Evolutionary conservation across 92 coral and sea anemone genomes (phyloP).

Genomic region (Parazoanthus swiftii): DNA sequence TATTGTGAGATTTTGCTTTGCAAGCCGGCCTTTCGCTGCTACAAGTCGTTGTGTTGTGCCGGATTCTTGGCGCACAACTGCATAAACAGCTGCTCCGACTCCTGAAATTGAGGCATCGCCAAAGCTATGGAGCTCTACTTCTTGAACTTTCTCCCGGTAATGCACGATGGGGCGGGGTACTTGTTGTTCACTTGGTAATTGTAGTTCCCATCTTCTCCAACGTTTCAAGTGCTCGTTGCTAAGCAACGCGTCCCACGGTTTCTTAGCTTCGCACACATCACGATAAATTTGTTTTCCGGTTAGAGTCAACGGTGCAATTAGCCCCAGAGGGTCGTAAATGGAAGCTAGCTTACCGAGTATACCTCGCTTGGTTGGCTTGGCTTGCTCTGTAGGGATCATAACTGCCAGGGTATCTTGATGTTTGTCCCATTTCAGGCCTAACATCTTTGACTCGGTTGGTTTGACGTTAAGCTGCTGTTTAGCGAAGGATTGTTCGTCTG

Average conservation of each 20-base stretch:
- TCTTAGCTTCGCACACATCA: constrained; percentile 47
- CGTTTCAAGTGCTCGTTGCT: background rate
- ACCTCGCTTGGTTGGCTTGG: constrained; percentile 37
- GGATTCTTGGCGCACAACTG: constrained; percentile 25
- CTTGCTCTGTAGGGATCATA: constrained; percentile 7
- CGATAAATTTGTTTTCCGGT: constrained; percentile 50
- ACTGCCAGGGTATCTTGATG: constrained; percentile 21
- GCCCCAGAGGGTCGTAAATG: constrained; percentile 38
- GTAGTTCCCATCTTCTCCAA: constrained; percentile 39
- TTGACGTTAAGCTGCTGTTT: constrained; percentile 37
- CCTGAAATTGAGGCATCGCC: constrained; percentile 41
- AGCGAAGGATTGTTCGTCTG: constrained; percentile 41
- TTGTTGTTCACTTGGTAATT: constrained; percentile 9
- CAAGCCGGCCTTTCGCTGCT: constrained; percentile 19
- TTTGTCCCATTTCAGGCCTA: constrained; percentile 47
- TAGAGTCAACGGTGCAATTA: constrained; percentile 29
- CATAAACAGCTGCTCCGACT: constrained; percentile 8
- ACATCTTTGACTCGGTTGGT: constrained; percentile 37
- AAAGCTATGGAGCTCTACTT: constrained; percentile 42
- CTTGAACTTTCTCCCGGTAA: constrained; percentile 40
- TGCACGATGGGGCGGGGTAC: constrained; percentile 20
- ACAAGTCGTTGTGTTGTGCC: constrained; percentile 20
- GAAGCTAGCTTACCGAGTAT: constrained; percentile 40
- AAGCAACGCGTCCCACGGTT: constrained; percentile 48
- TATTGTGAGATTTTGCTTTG: constrained; percentile 16